Conservation (phyloP, 2,113 vertebrate genomes). For the Scophthalmus maximus region DNA sequence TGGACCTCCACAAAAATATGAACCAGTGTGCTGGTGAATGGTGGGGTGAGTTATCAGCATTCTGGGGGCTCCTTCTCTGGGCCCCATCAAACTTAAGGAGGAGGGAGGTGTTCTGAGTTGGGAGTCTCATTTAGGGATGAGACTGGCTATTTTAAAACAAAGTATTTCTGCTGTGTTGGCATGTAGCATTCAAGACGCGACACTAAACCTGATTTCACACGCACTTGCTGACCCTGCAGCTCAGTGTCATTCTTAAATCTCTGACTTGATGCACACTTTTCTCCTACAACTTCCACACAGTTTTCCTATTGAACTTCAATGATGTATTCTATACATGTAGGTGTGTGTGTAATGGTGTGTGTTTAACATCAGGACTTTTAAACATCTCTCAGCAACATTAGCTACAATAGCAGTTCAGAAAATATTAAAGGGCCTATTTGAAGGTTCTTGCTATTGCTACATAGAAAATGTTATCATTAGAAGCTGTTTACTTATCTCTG, state of each 20-base stretch:
- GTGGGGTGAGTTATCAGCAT: constrained; percentile 78
- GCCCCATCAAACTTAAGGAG: constrained; percentile 66
- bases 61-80: constrained; percentile 69
- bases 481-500: background rate
- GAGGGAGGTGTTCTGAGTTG: constrained; percentile 54
- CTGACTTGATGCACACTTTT: constrained; percentile 14
- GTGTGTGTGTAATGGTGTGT: background rate
- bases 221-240: constrained; percentile 30
- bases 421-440: no score
- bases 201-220: constrained; percentile 19
- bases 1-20: constrained; percentile 84
- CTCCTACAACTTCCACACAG: background rate
- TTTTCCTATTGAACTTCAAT: background rate
- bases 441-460: background rate
- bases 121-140: constrained; percentile 55
- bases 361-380: background rate
- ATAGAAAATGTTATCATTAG: background rate
- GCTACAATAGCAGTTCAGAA: background rate
- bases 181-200: constrained; percentile 13
- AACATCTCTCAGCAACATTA: background rate
- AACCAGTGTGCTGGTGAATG: constrained; percentile 76
- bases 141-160: constrained; percentile 48
- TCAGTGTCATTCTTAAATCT: constrained; percentile 38
- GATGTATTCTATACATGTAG: background rate
- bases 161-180: constrained; percentile 53